phyloP scores from a whole-genome alignment of 2,888 invertebrate genomes.

The Odontothrips loti region DNA sequence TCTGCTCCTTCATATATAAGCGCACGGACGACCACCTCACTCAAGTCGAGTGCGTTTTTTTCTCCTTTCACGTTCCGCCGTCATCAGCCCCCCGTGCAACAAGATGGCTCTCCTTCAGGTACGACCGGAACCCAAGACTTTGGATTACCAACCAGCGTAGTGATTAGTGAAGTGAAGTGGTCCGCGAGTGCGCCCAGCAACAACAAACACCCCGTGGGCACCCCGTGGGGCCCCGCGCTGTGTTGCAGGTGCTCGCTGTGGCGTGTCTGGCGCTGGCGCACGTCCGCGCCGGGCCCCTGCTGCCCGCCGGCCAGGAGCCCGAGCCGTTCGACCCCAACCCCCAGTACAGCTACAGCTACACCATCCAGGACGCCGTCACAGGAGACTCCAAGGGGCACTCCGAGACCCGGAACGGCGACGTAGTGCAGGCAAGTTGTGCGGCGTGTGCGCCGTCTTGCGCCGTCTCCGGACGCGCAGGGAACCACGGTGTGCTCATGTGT shows the following conservation, averaged over 20 bases:
- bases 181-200: too few relatives aligned
- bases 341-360: slow-evolving; percentile 26
- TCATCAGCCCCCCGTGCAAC: neutral
- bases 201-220: too few relatives aligned
- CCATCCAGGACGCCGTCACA: slow-evolving; percentile 1
- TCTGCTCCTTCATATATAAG: neutral
- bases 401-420: neutral
- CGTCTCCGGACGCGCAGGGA: too few relatives aligned
- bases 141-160: too few relatives aligned
- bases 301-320: neutral
- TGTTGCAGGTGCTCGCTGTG: neutral
- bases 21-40: neutral
- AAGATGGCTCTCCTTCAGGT: neutral
- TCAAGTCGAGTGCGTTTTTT: neutral
- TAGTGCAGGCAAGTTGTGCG: neutral
- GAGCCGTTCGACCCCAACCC: slow-evolving; percentile 17
- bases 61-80: neutral
- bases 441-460: too few relatives aligned
- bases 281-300: neutral
- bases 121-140: neutral
- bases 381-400: slow-evolving; percentile 1
- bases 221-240: too few relatives aligned
- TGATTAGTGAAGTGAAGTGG: too few relatives aligned
- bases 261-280: neutral
- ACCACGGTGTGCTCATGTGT: too few relatives aligned